phyloP scores from a whole-genome alignment of 2,797 vertebrate genomes.

The Pipistrellus nathusii region DNA sequence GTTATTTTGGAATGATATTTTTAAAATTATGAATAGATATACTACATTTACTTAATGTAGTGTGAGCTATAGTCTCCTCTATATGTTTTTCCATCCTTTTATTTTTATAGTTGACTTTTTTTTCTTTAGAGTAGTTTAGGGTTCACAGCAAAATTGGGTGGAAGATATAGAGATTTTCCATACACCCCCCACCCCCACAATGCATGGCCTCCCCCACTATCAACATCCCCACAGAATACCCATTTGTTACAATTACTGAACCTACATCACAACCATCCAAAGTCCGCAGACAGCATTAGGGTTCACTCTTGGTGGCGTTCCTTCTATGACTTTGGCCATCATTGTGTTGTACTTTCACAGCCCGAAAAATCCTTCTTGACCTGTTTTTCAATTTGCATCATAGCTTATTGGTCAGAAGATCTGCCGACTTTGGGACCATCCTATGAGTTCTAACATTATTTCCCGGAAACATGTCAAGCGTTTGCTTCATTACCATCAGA shows the following conservation, averaged over 20 bases:
- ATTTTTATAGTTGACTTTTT: background rate
- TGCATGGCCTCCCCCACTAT: no score
- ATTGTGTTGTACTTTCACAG: background rate
- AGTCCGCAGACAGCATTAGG: background rate
- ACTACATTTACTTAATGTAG: background rate
- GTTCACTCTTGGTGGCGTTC: background rate
- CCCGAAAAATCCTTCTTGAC: background rate
- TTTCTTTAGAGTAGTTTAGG: slow-evolving; percentile 6
- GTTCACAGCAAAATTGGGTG: background rate
- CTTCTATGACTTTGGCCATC: background rate
- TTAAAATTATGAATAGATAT: slow-evolving; percentile 33
- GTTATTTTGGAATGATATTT: background rate
- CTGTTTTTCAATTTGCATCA: slow-evolving; percentile 59
- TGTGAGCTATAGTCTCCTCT: background rate
- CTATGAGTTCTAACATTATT: slow-evolving; percentile 84
- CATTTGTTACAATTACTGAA: background rate
- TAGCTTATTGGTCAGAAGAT: slow-evolving; percentile 87
- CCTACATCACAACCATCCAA: background rate
- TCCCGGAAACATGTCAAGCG: slow-evolving; percentile 86
- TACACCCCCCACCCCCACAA: accelerated
- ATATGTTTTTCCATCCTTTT: background rate
- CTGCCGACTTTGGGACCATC: slow-evolving; percentile 87
- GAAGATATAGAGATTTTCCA: background rate
- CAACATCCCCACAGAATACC: background rate
- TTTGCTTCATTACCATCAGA: slow-evolving; percentile 84